Conservation (phyloP, 1,140 invertebrate species). For the Drosophila takahashii region DNA sequence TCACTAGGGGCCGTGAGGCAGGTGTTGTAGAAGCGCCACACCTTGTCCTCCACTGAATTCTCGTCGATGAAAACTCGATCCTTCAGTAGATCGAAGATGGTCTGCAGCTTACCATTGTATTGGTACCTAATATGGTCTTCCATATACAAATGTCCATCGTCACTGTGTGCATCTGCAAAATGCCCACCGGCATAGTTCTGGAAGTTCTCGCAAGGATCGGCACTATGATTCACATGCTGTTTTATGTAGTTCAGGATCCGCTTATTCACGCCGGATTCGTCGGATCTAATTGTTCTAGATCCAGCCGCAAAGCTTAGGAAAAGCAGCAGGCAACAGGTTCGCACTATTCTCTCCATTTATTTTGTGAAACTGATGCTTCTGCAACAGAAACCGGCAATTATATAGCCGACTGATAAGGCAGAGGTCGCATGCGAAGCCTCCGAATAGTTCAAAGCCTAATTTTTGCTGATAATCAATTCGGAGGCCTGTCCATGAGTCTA, state of each 20-base stretch:
- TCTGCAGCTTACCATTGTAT: background rate
- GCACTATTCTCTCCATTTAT: background rate
- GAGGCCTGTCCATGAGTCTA: too few species aligned
- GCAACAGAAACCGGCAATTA: background rate
- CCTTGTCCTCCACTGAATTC: slow-evolving; percentile 12
- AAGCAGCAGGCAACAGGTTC: background rate
- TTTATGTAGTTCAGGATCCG: background rate
- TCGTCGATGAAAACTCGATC: slow-evolving; percentile 5
- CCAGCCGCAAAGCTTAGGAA: background rate
- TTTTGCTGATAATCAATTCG: background rate
- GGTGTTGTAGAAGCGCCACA: slow-evolving; percentile 18
- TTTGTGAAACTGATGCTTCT: background rate
- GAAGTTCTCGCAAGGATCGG: background rate
- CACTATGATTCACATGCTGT: background rate
- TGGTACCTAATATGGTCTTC: background rate
- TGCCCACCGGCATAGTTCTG: background rate
- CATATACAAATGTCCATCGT: background rate
- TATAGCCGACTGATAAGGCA: background rate
- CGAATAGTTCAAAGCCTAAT: background rate
- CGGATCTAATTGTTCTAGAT: background rate
- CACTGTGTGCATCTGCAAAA: background rate
- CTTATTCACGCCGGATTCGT: background rate
- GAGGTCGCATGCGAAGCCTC: background rate
- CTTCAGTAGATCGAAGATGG: background rate
- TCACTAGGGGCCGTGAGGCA: slow-evolving; percentile 4